These are phyloP conservation scores for Petrocephalus sullivani DNA, from an alignment of 2,797 vertebrate genomes.

Conservation along the genomic window DNA sequence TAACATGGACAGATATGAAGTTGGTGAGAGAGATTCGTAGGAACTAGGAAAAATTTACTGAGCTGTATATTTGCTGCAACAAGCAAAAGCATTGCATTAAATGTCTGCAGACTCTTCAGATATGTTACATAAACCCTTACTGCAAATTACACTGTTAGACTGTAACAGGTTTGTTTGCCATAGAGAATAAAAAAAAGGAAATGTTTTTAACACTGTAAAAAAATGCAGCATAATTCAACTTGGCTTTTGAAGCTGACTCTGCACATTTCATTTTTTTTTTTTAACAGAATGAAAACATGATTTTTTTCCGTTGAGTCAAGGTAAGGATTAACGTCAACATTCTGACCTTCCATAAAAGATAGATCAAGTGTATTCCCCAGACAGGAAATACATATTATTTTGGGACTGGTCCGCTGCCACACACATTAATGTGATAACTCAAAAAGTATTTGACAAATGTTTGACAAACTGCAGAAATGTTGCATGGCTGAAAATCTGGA, in stretches of 20 bases:
- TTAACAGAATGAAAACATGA: neutral
- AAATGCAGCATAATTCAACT: neutral
- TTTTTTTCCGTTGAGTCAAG: neutral
- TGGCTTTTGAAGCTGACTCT: neutral
- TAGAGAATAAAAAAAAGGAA: neutral
- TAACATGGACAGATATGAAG: neutral
- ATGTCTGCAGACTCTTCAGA: neutral
- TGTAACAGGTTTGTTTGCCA: neutral
- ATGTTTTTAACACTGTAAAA: neutral
- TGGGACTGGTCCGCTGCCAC: neutral
- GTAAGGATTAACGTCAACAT: neutral
- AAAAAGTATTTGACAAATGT: neutral
- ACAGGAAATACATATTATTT: neutral
- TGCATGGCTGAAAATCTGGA: neutral
- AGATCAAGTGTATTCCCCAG: neutral
- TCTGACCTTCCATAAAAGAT: neutral
- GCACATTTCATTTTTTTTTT: neutral
- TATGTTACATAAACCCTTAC: neutral
- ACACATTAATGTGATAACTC: neutral
- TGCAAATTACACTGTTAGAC: neutral
- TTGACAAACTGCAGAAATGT: neutral
- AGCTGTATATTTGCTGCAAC: neutral
- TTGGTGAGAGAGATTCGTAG: neutral
- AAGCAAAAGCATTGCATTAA: neutral
- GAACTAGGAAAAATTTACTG: neutral